Evolutionary conservation across 2,888 invertebrate genomes (phyloP).

Genomic region (Drosophila trichaetosa): DNA sequence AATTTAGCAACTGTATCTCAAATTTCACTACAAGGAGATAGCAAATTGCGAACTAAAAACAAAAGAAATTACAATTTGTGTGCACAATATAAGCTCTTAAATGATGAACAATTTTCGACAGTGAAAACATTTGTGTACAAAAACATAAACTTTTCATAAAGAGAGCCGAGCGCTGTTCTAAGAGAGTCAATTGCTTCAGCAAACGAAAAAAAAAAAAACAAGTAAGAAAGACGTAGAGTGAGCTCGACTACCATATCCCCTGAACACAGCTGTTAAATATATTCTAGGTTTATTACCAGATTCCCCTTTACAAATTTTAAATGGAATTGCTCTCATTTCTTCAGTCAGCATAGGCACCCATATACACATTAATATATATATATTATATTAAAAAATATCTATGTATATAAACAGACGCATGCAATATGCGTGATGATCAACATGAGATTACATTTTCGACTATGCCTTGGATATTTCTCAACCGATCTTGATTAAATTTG

Average conservation of each 20-base stretch:
- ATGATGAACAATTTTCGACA: background rate
- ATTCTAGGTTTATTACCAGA: background rate
- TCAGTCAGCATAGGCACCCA: background rate
- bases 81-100: constrained; percentile 9
- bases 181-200: constrained; percentile 9
- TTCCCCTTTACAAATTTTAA: accelerated
- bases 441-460: no score
- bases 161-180: constrained; percentile 17
- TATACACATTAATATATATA: no score
- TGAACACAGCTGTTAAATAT: background rate
- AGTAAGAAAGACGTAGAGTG: background rate
- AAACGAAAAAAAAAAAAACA: background rate
- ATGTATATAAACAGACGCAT: no score
- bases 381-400: no score
- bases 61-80: background rate
- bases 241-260: background rate
- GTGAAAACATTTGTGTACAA: constrained; percentile 1
- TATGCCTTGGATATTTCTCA: no score
- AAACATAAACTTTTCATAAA: background rate
- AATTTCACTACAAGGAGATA: no score
- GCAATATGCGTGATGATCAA: no score
- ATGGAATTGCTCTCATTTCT: background rate
- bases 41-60: background rate
- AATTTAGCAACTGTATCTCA: background rate
- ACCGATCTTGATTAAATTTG: no score